Percentiles rank a stretch among this genome's conserved stretches.
Conservation (phyloP, 2,797 vertebrate genomes). For the Pseudochirops corinnae region DNA sequence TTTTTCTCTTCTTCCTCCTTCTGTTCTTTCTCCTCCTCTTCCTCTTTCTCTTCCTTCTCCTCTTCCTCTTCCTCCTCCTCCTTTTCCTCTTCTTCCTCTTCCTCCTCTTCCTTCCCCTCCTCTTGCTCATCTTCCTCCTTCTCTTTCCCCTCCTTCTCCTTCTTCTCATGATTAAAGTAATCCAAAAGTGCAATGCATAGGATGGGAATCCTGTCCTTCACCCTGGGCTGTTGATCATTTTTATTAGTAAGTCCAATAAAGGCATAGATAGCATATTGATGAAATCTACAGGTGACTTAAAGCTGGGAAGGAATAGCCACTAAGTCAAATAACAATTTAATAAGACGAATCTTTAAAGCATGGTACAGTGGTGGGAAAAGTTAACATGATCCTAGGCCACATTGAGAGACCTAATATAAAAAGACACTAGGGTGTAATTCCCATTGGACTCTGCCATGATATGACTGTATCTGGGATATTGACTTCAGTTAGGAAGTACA, state of each 20-base stretch:
- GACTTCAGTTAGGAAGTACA: background rate
- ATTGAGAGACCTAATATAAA: background rate
- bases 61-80: no score
- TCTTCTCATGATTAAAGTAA: background rate
- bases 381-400: background rate
- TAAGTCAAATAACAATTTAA: constrained; percentile 10
- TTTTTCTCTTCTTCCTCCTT: no score
- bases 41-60: no score
- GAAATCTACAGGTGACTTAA: background rate
- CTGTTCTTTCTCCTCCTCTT: no score
- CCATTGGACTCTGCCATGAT: background rate
- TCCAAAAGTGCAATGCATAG: constrained; percentile 48
- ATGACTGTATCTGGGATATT: background rate
- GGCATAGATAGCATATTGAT: background rate
- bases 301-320: constrained; percentile 15
- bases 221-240: background rate
- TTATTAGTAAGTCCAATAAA: background rate
- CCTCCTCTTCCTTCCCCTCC: no score
- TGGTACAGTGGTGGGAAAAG: background rate
- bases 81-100: no score
- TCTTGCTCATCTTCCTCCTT: no score
- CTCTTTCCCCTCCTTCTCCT: no score
- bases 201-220: constrained; percentile 8
- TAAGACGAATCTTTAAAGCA: background rate
- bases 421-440: background rate